A percentile compares a stretch with the other conserved stretches of the same genome.
phyloP scores from a whole-genome alignment of 2,888 invertebrate species.

The Hydraecia micacea region DNA sequence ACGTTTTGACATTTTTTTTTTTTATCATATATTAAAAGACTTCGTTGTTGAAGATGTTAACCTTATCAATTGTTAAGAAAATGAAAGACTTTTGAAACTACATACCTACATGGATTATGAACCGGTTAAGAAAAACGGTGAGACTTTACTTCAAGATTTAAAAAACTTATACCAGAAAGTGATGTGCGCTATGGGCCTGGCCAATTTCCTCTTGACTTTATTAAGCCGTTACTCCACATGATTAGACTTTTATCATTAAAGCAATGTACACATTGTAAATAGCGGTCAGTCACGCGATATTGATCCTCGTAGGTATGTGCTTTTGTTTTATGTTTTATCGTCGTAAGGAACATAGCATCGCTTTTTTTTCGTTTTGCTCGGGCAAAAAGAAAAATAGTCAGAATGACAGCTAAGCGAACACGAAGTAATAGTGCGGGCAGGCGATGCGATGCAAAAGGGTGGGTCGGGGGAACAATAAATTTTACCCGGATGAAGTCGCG shows the following conservation, averaged over 20 bases:
- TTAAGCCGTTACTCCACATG: constrained; percentile 71
- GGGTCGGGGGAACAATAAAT: too few species aligned
- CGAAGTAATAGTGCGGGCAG: too few species aligned
- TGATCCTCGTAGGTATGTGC: not conserved
- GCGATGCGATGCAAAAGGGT: too few species aligned
- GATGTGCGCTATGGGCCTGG: constrained; percentile 57
- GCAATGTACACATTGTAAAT: constrained; percentile 62
- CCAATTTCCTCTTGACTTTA: constrained; percentile 73
- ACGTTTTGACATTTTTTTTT: too few species aligned
- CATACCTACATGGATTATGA: not conserved
- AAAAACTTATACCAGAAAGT: constrained; percentile 20
- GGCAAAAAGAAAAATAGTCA: too few species aligned
- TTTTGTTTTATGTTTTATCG: not conserved
- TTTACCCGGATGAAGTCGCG: too few species aligned
- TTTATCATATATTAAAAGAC: not conserved
- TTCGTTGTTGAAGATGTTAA: not conserved
- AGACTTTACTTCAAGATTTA: not conserved
- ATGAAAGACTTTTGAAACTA: not conserved
- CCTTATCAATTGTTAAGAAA: not conserved
- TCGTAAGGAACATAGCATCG: too few species aligned
- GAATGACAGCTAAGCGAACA: too few species aligned
- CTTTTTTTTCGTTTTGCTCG: too few species aligned
- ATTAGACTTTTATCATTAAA: constrained; percentile 66
- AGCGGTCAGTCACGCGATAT: constrained; percentile 70
- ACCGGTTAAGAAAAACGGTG: not conserved